phyloP scores from a whole-genome alignment of 2,797 vertebrate species.

The Gadopsis marmoratus region DNA sequence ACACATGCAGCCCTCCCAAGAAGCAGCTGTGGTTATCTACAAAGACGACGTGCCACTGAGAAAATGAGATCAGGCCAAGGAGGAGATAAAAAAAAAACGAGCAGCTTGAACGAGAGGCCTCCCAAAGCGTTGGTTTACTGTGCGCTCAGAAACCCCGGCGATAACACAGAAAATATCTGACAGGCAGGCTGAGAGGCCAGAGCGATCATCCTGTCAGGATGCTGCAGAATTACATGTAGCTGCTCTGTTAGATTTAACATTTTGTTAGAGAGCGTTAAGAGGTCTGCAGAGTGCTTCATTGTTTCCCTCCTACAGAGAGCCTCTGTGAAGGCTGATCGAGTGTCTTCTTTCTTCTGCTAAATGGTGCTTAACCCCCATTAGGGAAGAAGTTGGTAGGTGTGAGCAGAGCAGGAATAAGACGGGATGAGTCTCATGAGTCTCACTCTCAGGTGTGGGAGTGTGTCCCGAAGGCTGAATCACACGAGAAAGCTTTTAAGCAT shows the following conservation, averaged over 20 bases:
- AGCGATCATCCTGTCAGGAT: constrained; percentile 29
- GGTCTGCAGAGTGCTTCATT: constrained; percentile 23
- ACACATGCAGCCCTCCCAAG: constrained; percentile 18
- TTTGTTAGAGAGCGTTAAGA: constrained; percentile 37
- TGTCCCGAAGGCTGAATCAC: constrained; percentile 53
- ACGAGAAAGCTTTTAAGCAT: constrained; percentile 22
- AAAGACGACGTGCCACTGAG: constrained; percentile 16
- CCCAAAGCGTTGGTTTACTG: constrained; percentile 29
- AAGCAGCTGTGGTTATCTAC: constrained; percentile 48
- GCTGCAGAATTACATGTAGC: constrained; percentile 26
- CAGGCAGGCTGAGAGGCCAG: constrained; percentile 17
- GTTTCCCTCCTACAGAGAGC: constrained; percentile 25
- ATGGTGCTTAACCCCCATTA: constrained; percentile 52
- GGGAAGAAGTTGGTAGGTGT: constrained; percentile 40
- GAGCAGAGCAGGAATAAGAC: constrained; percentile 42
- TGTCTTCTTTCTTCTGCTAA: constrained; percentile 54
- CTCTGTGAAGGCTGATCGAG: constrained; percentile 33
- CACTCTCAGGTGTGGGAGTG: constrained; percentile 11
- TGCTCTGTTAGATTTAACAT: constrained; percentile 30
- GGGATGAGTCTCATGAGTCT: constrained; percentile 32
- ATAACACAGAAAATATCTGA: constrained; percentile 42
- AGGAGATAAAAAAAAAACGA: constrained; percentile 20
- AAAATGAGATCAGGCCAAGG: constrained; percentile 51
- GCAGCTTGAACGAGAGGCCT: constrained; percentile 18
- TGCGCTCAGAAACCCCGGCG: background rate